Percentiles rank a stretch among this genome's conserved stretches.
These are phyloP conservation scores for Cochlearius cochlearius DNA, from an alignment of 2,113 vertebrate genomes.

Conservation along the genomic window DNA sequence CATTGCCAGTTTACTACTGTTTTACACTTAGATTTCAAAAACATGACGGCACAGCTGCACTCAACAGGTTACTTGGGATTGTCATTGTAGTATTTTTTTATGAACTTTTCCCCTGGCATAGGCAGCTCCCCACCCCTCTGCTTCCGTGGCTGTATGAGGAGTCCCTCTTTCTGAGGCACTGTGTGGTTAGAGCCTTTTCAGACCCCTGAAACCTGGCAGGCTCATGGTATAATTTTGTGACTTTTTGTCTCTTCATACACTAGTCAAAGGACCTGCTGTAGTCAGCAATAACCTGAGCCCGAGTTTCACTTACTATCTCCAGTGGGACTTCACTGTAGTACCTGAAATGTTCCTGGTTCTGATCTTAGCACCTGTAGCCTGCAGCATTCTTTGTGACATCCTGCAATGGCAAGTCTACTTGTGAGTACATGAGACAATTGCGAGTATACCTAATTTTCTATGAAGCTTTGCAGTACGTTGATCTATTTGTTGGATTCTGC, in stretches of 20 bases:
- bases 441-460: background rate
- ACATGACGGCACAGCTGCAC: background rate
- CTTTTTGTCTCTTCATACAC: background rate
- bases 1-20: background rate
- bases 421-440: slow-evolving; percentile 23
- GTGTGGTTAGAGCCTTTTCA: no score
- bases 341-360: slow-evolving; percentile 68
- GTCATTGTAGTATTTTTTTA: background rate
- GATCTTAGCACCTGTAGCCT: slow-evolving; percentile 66
- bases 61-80: background rate
- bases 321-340: slow-evolving; percentile 81
- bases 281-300: background rate
- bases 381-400: slow-evolving; percentile 72
- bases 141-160: background rate
- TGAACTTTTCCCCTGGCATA: background rate
- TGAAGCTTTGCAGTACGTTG: background rate
- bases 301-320: background rate
- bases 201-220: background rate
- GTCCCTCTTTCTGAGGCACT: background rate
- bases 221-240: background rate
- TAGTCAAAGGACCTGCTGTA: background rate
- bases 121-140: background rate
- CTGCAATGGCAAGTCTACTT: background rate
- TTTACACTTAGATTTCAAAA: background rate
- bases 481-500: background rate